These are phyloP conservation scores for Bujurquina vittata DNA, from an alignment of 2,113 vertebrate species.

Conservation along the genomic window DNA sequence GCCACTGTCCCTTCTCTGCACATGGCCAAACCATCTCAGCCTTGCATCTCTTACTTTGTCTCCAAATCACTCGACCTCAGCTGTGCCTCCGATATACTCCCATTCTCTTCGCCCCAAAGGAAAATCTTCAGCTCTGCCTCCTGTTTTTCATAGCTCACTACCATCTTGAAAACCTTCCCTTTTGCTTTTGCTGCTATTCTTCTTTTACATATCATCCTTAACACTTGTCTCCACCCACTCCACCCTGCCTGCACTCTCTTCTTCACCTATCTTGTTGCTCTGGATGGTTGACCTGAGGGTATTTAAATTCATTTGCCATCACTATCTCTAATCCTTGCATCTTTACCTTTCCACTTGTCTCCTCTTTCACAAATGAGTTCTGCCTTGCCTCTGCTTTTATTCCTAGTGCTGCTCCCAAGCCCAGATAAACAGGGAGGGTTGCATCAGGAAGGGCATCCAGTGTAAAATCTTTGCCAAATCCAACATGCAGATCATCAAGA, in stretches of 20 bases:
- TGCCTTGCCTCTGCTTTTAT: too few species aligned
- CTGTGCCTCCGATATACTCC: background rate
- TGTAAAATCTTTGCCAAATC: too few species aligned
- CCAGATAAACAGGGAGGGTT: too few species aligned
- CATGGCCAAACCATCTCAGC: background rate
- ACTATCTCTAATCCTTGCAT: background rate
- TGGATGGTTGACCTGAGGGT: background rate
- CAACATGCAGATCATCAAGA: too few species aligned
- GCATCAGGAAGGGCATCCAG: background rate
- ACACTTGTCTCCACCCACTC: background rate
- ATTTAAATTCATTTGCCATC: background rate
- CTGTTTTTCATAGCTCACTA: background rate
- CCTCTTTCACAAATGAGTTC: background rate
- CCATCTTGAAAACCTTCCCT: background rate
- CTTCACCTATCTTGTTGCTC: background rate
- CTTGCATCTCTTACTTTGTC: background rate
- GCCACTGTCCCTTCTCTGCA: background rate
- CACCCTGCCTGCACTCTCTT: background rate
- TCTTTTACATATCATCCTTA: background rate
- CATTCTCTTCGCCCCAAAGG: background rate
- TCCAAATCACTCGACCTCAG: background rate
- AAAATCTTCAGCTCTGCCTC: background rate
- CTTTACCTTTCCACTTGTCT: background rate
- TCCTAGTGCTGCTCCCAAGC: background rate
- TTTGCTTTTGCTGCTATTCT: background rate